Evolutionary conservation across 2,888 invertebrate genomes (phyloP), one percentile per base, ranked within the genome.

Genomic region (Drosophila helvetica): DNA sequence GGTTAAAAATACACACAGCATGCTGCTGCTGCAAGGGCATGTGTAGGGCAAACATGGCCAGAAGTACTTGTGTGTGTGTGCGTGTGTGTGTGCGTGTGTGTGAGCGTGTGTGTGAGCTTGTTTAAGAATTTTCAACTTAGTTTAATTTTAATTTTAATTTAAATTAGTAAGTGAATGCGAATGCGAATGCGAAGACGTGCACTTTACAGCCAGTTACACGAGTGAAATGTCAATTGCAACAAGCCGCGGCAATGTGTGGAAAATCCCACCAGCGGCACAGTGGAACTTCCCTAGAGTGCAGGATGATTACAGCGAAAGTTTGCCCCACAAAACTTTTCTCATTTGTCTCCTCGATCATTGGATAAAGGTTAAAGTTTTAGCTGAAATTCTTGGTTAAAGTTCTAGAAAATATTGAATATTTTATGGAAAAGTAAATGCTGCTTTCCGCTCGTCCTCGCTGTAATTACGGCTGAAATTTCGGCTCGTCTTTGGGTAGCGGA

Each of bases 51-150:
- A 64, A 64, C 63, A 82, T n/a, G n/a, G n/a, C 27, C 30, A 33
- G 33, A 33, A 33, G 22, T 67, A 46, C 30, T 25, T 50, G 30
- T 52, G 6, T 45, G 22, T 61, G 17, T 27, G 25, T 42, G 48
- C 53, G 42, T 60, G 17, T 67, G 7, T 68, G 53, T 57, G 43
- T 38, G 72, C 71, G 67, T 77, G 76, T 66, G 22, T 61, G 17
- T 27, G 25, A 30, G 48, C 53, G 42, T 60, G 17, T 67, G 7
- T 68, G 53, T 57, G 43, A 43, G 72, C 71, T 69, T 77, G 76
- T 66, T 86, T 80, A 77, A 86, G 79, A 38, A 88, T 80, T 80
- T 77, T 77, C 77, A 85, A 85, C 88, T 85, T 85, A 85, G 87
- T 86, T 88, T 86, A 85, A 88, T 84, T 88, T 88, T 86, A 85